Base-by-base conservation (phyloP, 2,797 vertebrate genomes). In the Limosa lapponica region DNA sequence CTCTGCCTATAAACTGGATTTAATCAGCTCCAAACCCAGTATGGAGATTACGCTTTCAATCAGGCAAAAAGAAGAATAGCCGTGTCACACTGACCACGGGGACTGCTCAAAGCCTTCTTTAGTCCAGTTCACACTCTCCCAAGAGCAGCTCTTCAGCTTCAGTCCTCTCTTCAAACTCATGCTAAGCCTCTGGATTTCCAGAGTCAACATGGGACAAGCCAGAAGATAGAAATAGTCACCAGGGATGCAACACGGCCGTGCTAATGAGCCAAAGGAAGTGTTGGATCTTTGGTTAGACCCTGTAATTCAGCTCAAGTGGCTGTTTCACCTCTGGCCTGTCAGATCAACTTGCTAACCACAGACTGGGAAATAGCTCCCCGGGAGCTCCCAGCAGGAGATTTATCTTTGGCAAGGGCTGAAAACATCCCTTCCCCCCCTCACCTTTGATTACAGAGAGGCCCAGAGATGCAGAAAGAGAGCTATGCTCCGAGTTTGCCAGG, bases 261-360 rank as follows among this genome's bases (percentile, higher is more conserved):
- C 75, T 95, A 83, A 94, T 13, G 82, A 95, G 93, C 86, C 93
- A 89, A 59, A 84, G 88, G 90, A 93, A 95, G 81, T 27, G 55
- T 16, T 89, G 86, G 80, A 79, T 96, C 94, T 96, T 82, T 90
- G 93, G 88, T 79, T 51, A 92, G 95, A 80, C 77, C 79, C 58
- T 89, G 95, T 87, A 91, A 96, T 82, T 94, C 88, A 65, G 85
- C 85, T 94, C 73, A 81, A 96, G 91, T 74, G 69, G 87, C 87
- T 93, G 78, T 39, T 94, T 94, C 92, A 96, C 89, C 95, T 93
- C 91, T 91, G 82, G 85, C 93, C 96, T 11, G 4, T 72, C 75
- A 92, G 92, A 92, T 94, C 94, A 93, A 49, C 92, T 95, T 46
- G 80, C 92, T 93, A 88, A 91, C 87, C 87, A 93, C 89, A 87